These are phyloP conservation scores for Greenwoodochromis staneri DNA, from an alignment of 2,113 vertebrate genomes.

Conservation along the genomic window DNA sequence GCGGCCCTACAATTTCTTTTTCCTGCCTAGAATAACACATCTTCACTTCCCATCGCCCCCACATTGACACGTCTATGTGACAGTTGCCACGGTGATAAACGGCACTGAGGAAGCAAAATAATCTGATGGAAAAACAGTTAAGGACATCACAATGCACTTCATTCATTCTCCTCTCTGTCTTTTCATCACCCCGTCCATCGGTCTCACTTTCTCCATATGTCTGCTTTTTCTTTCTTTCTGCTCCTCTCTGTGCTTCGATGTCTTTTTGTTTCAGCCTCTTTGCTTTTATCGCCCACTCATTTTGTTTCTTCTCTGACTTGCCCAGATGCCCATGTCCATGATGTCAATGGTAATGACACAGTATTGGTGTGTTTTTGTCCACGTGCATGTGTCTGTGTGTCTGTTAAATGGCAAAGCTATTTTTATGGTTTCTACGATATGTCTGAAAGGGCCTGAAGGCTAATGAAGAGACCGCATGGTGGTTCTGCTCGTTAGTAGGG, in stretches of 20 bases:
- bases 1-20: slow-evolving; percentile 21
- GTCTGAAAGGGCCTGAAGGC: slow-evolving; percentile 23
- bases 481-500: slow-evolving; percentile 6
- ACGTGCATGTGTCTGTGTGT: background rate
- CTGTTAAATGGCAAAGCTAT: slow-evolving; percentile 20
- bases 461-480: slow-evolving; percentile 39
- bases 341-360: slow-evolving; percentile 12
- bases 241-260: background rate
- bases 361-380: background rate
- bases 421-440: slow-evolving; percentile 22
- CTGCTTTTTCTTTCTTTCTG: background rate
- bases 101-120: slow-evolving; percentile 24
- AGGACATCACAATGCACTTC: background rate
- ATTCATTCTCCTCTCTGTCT: background rate
- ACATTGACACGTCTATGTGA: slow-evolving; percentile 39
- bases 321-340: background rate
- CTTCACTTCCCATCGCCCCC: slow-evolving; percentile 46
- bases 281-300: background rate
- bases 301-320: background rate
- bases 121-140: slow-evolving; percentile 7
- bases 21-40: slow-evolving; percentile 41
- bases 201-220: background rate
- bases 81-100: slow-evolving; percentile 59
- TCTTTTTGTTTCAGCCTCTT: background rate
- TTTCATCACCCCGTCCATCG: background rate